Evolutionary conservation across 2,113 vertebrate genomes (phyloP).

Genomic region (Lamprologus lemairii): DNA sequence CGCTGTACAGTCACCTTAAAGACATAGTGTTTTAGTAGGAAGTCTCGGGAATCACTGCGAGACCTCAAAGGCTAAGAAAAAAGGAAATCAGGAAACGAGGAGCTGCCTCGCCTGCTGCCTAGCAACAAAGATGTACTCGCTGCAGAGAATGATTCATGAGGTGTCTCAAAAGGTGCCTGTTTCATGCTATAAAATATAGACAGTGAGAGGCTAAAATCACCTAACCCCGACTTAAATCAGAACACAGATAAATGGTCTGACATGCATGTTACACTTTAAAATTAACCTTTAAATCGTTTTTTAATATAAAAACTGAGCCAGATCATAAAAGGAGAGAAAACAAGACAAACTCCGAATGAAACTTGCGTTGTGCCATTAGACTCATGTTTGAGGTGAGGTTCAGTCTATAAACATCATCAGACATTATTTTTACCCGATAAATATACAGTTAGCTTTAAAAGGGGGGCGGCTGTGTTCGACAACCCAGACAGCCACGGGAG

Average conservation of each 20-base stretch:
- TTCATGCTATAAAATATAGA: neutral
- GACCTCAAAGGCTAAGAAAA: neutral
- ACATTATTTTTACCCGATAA: constrained; percentile 4
- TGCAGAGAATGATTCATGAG: constrained; percentile 20
- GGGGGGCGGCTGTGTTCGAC: constrained; percentile 3
- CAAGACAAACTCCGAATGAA: neutral
- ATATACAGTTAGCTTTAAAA: constrained; percentile 17
- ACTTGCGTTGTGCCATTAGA: neutral
- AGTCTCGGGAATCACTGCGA: neutral
- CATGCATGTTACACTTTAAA: neutral
- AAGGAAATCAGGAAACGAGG: neutral
- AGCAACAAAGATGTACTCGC: constrained; percentile 55
- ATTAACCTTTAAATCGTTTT: neutral
- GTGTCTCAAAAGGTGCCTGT: constrained; percentile 3
- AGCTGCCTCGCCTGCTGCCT: constrained; percentile 48
- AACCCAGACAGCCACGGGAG: constrained; percentile 45
- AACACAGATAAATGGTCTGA: neutral
- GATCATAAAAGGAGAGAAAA: neutral
- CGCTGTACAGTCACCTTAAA: constrained; percentile 18
- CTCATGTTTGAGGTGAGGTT: neutral
- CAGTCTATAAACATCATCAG: neutral
- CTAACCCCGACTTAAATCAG: neutral
- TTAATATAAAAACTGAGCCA: neutral
- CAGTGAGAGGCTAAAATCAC: neutral
- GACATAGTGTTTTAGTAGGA: neutral